phyloP scores from a whole-genome alignment of 2,888 invertebrate genomes.

The Drosophila nigritarsus region DNA sequence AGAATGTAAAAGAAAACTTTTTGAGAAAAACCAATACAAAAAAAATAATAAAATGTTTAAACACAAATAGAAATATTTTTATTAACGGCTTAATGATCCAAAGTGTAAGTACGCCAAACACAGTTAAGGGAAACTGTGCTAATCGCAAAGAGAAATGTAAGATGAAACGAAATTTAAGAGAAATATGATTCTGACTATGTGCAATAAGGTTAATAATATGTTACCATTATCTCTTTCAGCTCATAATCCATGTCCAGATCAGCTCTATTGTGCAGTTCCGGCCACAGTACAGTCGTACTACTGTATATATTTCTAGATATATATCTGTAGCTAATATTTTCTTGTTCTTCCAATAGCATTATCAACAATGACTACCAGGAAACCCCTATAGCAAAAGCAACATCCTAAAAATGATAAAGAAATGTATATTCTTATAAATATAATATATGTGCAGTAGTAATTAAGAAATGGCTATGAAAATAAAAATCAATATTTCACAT shows the following conservation, averaged over 20 bases:
- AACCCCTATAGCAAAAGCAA: too few species aligned
- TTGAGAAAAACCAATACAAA: constrained; percentile 64
- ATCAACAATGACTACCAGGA: not conserved
- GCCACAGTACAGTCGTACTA: not conserved
- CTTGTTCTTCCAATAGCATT: not conserved
- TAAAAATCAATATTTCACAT: too few species aligned
- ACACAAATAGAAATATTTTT: not conserved
- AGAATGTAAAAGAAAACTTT: constrained; percentile 71
- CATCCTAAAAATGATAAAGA: too few species aligned
- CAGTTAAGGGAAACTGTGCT: not conserved
- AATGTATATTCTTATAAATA: not conserved
- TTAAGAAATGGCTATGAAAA: too few species aligned
- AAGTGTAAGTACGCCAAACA: not conserved
- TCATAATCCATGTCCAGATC: not conserved
- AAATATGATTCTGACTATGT: not conserved
- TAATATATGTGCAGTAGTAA: not conserved
- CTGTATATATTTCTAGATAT: not conserved
- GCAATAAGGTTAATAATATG: not conserved
- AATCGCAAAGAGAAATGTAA: too few species aligned
- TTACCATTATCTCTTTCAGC: not conserved
- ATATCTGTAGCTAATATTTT: not conserved
- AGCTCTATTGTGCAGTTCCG: not conserved
- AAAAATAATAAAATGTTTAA: constrained; percentile 73
- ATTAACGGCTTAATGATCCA: not conserved
- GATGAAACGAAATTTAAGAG: not conserved